Evolutionary conservation across 2,797 vertebrate genomes (phyloP), one percentile per base, ranked within the genome.

Genomic region (Acrossocheilus wenchowensis): DNA sequence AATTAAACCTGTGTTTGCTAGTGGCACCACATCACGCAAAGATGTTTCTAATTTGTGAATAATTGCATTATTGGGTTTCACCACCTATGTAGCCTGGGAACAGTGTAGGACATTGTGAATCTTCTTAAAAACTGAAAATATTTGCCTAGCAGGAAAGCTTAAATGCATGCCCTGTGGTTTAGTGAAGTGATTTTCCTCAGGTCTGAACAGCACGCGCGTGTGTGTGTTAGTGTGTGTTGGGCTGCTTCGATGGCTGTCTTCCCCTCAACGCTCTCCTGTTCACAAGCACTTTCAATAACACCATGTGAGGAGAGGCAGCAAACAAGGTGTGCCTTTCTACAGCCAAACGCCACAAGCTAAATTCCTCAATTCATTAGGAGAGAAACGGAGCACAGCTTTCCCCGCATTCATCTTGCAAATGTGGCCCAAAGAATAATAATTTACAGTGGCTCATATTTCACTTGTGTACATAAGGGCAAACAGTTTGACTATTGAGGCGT

Each of bases 281-380:
- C 88, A 84, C 73, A 45, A 68, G 84, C 54, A 80, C 84, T 87
- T 86, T 89, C 87, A 89, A 83, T 85, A 90, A 90, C 90, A 89
- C 84, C 80, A 80, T 77, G 86, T 73, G 85, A 84, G 78, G 74
- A 83, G 78, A 87, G 72, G 50, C 74, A 84, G 89, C 88, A 88
- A 90, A 89, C 89, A 91, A 91, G 81, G 34, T 91, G 89, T 91
- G 91, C 89, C 88, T 91, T 92, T 95, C 93, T 93, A 92, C 91
- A 89, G 91, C 88, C 89, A 90, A 93, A 89, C 89, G 92, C 94
- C 94, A 94, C 92, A 90, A 95, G 94, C 94, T 94, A 94, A 96
- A 96, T 95, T 94, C 94, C 92, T 95, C 95, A 95, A 95, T 95
- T 95, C 95, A 95, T 96, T 95, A 95, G 93, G 95, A 93, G 94